Percentiles rank a stretch among this genome's conserved stretches.
phyloP scores from a whole-genome alignment of 1,140 invertebrate genomes.

The Chironomus striatipennis region DNA sequence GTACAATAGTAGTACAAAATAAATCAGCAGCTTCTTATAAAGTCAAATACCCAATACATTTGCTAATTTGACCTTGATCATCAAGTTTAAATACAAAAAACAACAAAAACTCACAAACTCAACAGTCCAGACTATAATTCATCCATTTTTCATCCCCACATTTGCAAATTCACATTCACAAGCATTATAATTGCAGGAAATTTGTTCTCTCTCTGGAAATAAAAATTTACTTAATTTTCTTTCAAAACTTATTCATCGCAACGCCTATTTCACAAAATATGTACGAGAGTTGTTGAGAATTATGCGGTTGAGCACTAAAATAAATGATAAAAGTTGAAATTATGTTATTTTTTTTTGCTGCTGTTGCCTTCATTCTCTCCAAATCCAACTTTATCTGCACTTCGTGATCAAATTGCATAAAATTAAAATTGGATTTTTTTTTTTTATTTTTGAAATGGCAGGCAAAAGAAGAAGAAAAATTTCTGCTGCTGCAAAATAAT shows the following conservation, averaged over 20 bases:
- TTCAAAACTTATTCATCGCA: not conserved
- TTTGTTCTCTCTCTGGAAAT: not conserved
- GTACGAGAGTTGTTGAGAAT: not conserved
- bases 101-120: too few relatives aligned
- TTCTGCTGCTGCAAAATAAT: too few relatives aligned
- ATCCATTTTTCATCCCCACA: too few relatives aligned
- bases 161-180: too few relatives aligned
- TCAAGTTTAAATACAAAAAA: too few relatives aligned
- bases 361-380: not conserved
- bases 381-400: not conserved
- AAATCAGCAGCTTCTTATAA: too few relatives aligned
- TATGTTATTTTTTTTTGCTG: not conserved
- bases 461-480: too few relatives aligned
- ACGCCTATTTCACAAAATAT: slow-evolving; percentile 12
- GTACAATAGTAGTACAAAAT: too few relatives aligned
- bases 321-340: slow-evolving; percentile 10
- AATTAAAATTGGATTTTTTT: not conserved
- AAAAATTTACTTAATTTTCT: not conserved
- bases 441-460: too few relatives aligned
- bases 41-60: too few relatives aligned
- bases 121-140: too few relatives aligned
- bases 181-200: slow-evolving; percentile 9
- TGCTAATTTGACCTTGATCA: too few relatives aligned
- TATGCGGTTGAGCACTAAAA: not conserved
- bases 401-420: slow-evolving; percentile 13